Base-by-base conservation (phyloP, 37 sponge, comb jelly and placozoan species). In the Haliclona indistincta region DNA sequence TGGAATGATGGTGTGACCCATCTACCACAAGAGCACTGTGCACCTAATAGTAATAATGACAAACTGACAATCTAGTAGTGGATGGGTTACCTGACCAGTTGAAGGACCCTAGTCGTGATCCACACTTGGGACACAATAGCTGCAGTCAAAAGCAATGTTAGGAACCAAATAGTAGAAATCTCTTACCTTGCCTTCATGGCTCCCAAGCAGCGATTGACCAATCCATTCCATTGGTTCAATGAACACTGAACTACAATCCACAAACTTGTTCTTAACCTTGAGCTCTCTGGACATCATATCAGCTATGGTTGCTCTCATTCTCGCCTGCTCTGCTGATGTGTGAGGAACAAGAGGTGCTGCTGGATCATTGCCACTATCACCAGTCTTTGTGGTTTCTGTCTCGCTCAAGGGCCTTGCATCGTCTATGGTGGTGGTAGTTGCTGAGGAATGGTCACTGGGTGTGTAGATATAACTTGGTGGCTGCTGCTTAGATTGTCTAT, bases 1-100 rank as follows among this genome's bases (percentile, higher is more conserved):
- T 98, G 96, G 52, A 98, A 98, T 49, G 99, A 81, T 35, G 99
- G 99, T 1, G 90, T 89, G 37, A 98, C 74, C 99, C 99, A 98
- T 7, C 71, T 69, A 38, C 96, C 99, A 82, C 99, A 98, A 3
- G 93, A 95, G 51, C 99, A 98, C 77, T 92, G 96, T 22, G 36
- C 64, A 28, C 94, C 88, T 86, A 41, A 15, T 34, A 2, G 64
- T 19, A 34, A 52, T 19, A 20, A 68, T 0, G 15, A 68, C 22
- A 5, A 4, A 7, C 49, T 11, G 49, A 37, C 33, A 11, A 29
- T 37, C 45, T 64, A 23, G n/a, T 22, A 26, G 37, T 44, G 20
- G 2, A 5, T 28, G 28, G 22, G 61, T 68, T 25, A 81, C 82
- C 95, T 34, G 87, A 64, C 91, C 95, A 94, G 64, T 78, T 78